phyloP scores from a whole-genome alignment of 2,888 invertebrate genomes.

The Acronicta leporina region DNA sequence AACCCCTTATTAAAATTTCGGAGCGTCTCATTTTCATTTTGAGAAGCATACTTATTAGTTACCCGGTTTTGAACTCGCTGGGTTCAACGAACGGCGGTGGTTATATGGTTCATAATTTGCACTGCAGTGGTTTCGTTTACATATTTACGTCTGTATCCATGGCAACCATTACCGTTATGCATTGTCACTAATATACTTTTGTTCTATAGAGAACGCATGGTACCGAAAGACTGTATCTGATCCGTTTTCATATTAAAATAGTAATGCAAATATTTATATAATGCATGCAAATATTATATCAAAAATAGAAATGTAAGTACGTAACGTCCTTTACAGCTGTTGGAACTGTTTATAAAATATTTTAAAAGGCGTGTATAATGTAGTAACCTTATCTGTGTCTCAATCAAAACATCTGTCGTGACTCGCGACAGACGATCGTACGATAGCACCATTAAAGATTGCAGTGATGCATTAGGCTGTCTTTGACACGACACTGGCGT shows the following conservation, averaged over 20 bases:
- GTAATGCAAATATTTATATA: background rate
- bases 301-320: no score
- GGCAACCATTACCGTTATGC: constrained; percentile 38
- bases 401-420: constrained; percentile 26
- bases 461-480: constrained; percentile 4
- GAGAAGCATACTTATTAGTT: constrained; percentile 15
- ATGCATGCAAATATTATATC: background rate
- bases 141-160: constrained; percentile 53
- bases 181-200: constrained; percentile 18
- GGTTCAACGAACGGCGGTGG: constrained; percentile 36
- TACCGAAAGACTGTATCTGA: background rate
- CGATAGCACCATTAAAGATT: constrained; percentile 10
- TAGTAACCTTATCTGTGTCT: constrained; percentile 7
- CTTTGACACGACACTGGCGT: background rate
- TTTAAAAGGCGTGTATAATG: background rate
- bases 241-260: background rate
- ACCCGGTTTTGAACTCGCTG: constrained; percentile 17
- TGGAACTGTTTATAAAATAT: background rate
- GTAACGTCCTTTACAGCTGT: background rate
- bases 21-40: constrained; percentile 21
- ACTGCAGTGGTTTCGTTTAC: constrained; percentile 62
- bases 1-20: constrained; percentile 44
- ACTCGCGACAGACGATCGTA: constrained; percentile 4
- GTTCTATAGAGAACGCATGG: constrained; percentile 5
- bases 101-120: constrained; percentile 46